Conservation (phyloP, 2,797 vertebrate genomes). For the Anabas testudineus region DNA sequence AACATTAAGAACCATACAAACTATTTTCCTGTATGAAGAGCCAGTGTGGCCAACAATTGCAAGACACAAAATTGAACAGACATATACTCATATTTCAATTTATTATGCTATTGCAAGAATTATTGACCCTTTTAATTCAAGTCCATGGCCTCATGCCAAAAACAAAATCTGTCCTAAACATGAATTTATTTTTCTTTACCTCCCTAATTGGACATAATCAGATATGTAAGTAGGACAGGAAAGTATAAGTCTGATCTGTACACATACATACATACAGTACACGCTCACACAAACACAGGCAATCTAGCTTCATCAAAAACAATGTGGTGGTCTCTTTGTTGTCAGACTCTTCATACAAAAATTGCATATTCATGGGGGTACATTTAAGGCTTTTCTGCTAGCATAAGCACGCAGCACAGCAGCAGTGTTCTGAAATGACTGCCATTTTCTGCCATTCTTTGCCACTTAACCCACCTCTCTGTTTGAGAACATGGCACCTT, state of each 20-base stretch:
- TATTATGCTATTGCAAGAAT: background rate
- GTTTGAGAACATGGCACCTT: slow-evolving; percentile 63
- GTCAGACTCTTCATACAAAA: slow-evolving; percentile 80
- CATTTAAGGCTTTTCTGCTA: slow-evolving; percentile 87
- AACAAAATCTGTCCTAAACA: slow-evolving; percentile 35
- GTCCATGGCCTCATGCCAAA: background rate
- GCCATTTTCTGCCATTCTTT: slow-evolving; percentile 67
- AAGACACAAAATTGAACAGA: background rate
- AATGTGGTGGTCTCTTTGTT: slow-evolving; percentile 79
- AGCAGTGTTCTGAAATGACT: slow-evolving; percentile 60
- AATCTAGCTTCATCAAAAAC: slow-evolving; percentile 80
- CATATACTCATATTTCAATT: background rate
- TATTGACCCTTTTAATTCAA: background rate
- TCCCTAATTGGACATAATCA: slow-evolving; percentile 65
- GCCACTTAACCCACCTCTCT: slow-evolving; percentile 78
- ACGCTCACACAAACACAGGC: slow-evolving; percentile 36
- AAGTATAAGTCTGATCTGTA: slow-evolving; percentile 53
- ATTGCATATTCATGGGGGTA: slow-evolving; percentile 84
- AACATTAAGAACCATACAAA: too few species aligned
- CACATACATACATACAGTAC: slow-evolving; percentile 32
- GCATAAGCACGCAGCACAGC: slow-evolving; percentile 83
- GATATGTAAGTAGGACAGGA: slow-evolving; percentile 69
- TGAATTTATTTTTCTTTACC: slow-evolving; percentile 42
- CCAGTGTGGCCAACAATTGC: background rate
- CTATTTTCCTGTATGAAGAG: slow-evolving; percentile 1